Conservation (phyloP, 23 tunicate genomes). For the Diplosoma virens region DNA sequence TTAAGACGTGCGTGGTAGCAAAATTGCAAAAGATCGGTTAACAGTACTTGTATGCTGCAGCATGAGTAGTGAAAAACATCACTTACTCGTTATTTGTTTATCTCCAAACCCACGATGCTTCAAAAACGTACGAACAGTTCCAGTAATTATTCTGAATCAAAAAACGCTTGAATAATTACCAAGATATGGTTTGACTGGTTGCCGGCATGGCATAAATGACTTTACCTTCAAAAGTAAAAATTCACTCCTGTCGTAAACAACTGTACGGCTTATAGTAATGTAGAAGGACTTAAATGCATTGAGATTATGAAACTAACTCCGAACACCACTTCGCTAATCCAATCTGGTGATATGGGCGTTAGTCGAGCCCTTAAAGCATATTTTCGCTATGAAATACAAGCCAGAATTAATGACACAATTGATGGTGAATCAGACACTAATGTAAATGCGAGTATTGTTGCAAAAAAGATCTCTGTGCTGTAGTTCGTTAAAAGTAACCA, state of each 20-base stretch:
- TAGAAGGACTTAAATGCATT: not conserved
- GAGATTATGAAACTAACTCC: not conserved
- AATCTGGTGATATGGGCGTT: not conserved
- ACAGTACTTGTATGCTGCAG: not conserved
- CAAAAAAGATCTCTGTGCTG: not conserved
- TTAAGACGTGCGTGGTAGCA: not conserved
- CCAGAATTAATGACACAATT: not conserved
- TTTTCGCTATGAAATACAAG: no score
- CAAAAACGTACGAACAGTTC: not conserved
- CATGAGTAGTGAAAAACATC: not conserved
- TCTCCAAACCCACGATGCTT: not conserved
- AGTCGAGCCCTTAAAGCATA: not conserved
- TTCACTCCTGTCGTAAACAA: not conserved
- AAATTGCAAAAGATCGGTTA: not conserved
- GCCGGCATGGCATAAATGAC: not conserved
- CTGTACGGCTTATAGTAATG: not conserved
- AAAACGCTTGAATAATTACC: not conserved
- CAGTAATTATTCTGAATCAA: not conserved
- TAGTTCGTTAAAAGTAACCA: not conserved
- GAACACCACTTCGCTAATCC: not conserved
- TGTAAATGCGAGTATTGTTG: no score
- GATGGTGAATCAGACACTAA: not conserved
- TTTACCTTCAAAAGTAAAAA: not conserved
- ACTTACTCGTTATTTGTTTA: no score
- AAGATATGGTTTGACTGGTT: not conserved